phyloP scores from a whole-genome alignment of 2,797 vertebrate genomes.

The Alauda arvensis region DNA sequence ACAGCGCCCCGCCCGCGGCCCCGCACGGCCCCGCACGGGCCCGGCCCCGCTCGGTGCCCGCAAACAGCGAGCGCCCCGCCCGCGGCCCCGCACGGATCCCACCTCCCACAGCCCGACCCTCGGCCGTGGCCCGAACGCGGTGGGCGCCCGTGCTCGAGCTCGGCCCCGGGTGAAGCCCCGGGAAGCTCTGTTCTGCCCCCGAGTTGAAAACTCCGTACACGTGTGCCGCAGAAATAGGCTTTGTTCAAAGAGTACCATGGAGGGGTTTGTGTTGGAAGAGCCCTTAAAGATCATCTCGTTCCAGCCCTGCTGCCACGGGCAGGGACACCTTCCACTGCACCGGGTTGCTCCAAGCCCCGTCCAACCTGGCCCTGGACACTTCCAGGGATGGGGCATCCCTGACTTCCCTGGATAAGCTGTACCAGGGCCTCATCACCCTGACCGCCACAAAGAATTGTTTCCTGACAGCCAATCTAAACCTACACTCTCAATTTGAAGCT shows the following conservation, averaged over 20 bases:
- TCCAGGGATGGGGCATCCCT: background rate
- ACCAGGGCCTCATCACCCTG: background rate
- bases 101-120: background rate
- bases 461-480: background rate
- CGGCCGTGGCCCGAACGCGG: background rate
- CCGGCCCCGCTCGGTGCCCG: background rate
- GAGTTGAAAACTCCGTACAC: rapidly evolving
- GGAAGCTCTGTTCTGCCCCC: background rate
- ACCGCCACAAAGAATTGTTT: background rate
- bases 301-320: rapidly evolving
- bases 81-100: background rate
- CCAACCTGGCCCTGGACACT: rapidly evolving
- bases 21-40: background rate
- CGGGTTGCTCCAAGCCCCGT: rapidly evolving
- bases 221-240: background rate
- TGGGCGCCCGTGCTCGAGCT: too few species aligned
- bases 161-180: too few species aligned
- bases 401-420: background rate
- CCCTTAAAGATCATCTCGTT: background rate
- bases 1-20: too few species aligned
- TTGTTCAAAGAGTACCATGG: background rate
- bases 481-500: too few species aligned
- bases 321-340: rapidly evolving
- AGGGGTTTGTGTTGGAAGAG: background rate
- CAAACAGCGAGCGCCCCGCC: too few species aligned